Conservation (phyloP, 1,140 invertebrate species). For the Drosophila parabipectinata region DNA sequence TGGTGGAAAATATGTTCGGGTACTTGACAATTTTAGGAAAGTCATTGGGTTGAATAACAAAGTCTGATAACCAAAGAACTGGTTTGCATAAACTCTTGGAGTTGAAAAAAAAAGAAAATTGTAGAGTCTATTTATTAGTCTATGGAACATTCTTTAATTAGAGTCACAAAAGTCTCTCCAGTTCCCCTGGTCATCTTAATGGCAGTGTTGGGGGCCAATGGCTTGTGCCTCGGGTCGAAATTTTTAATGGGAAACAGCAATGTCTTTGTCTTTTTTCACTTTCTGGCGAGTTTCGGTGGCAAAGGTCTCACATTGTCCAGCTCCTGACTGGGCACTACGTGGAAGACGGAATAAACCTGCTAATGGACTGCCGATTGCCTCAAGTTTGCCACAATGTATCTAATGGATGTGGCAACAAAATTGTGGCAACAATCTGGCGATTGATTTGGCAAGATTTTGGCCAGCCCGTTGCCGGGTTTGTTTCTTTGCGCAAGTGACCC, state of each 20-base stretch:
- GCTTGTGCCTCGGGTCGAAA: conserved; percentile 3
- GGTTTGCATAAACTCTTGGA: background rate
- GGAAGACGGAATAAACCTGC: background rate
- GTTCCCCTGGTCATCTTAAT: background rate
- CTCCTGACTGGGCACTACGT: conserved; percentile 5
- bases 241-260: conserved; percentile 8
- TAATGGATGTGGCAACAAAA: conserved; percentile 61
- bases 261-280: conserved; percentile 28
- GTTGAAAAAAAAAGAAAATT: background rate
- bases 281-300: conserved; percentile 8
- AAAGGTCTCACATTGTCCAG: conserved; percentile 38
- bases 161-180: background rate
- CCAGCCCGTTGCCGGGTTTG: conserved; percentile 17
- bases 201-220: conserved; percentile 37
- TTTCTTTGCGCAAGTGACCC: conserved; percentile 59
- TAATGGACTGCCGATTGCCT: conserved; percentile 25
- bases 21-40: conserved; percentile 13
- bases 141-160: background rate
- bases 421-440: conserved; percentile 38
- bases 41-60: conserved; percentile 10
- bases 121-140: too few species aligned
- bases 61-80: background rate
- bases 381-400: conserved; percentile 57
- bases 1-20: background rate
- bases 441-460: conserved; percentile 67